Evolutionary conservation across 2,888 invertebrate species (phyloP).

Genomic region (Onchidella celtica): DNA sequence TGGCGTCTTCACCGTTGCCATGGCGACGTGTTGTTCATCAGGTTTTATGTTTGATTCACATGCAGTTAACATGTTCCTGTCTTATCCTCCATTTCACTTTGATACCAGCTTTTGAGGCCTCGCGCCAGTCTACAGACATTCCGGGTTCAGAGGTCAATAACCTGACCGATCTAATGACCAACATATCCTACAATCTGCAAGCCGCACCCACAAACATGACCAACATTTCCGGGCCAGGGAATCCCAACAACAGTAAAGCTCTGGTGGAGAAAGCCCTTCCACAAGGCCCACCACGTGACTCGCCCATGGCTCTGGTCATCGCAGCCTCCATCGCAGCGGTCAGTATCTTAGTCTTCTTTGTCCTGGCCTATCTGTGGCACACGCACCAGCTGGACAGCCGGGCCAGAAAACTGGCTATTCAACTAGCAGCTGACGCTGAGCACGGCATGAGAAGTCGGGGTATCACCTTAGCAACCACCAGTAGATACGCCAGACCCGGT

Average conservation of each 20-base stretch:
- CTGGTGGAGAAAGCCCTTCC: conserved; percentile 9
- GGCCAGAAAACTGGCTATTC: conserved; percentile 67
- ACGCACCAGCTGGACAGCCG: conserved; percentile 68
- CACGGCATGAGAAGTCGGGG: conserved; percentile 40
- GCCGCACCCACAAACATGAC: not conserved
- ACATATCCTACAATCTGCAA: not conserved
- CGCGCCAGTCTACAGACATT: not conserved
- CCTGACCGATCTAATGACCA: not conserved
- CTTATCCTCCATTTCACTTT: not conserved
- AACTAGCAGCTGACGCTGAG: conserved; percentile 62
- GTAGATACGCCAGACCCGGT: conserved; percentile 24
- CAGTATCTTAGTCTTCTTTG: conserved; percentile 70
- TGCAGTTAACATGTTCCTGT: conserved; percentile 8
- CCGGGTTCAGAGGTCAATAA: not conserved
- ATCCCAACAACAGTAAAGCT: not conserved
- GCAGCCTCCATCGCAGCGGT: conserved; percentile 72
- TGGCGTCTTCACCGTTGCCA: not conserved
- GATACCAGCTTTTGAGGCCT: not conserved
- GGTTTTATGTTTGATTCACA: not conserved
- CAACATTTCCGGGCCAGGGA: not conserved
- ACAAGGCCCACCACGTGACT: conserved; percentile 46
- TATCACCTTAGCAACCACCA: conserved; percentile 14
- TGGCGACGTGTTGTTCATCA: not conserved
- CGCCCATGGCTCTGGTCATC: conserved; percentile 68
- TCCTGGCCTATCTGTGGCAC: conserved; percentile 71